Conservation (phyloP, 2,797 vertebrate species). For the Molossus molossus region DNA sequence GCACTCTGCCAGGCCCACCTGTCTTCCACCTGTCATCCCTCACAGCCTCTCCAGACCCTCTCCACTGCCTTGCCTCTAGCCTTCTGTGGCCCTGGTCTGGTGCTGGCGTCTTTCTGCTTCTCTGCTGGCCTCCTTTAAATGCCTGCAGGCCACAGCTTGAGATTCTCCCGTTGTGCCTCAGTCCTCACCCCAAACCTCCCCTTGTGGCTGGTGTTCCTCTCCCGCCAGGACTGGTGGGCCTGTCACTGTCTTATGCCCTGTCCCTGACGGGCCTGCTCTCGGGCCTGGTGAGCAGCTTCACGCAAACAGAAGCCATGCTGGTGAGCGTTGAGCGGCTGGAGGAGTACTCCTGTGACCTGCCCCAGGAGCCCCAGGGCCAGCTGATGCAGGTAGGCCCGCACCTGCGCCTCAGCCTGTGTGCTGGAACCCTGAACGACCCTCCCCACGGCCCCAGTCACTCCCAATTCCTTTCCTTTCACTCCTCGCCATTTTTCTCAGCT, state of each 20-base stretch:
- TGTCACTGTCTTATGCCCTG: slow-evolving; percentile 96
- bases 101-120: neutral
- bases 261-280: slow-evolving; percentile 96
- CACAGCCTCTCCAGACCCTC: neutral
- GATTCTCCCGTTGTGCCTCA: neutral
- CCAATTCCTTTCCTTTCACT: neutral
- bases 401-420: neutral
- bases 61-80: neutral
- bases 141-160: neutral
- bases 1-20: neutral
- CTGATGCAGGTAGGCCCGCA: slow-evolving; percentile 89
- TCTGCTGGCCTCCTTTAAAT: neutral
- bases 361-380: slow-evolving; percentile 92
- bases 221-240: slow-evolving; percentile 95
- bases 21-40: neutral
- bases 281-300: slow-evolving; percentile 95
- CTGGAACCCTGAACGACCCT: neutral
- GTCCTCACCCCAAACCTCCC: neutral
- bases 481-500: neutral
- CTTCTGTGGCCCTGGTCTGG: neutral
- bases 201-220: slow-evolving; percentile 31
- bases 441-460: fast-evolving
- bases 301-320: slow-evolving; percentile 97
- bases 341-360: slow-evolving; percentile 94
- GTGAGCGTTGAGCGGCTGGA: slow-evolving; percentile 97